Base-by-base conservation (phyloP, 2,113 vertebrate genomes). In the Myiozetetes cayanensis region DNA sequence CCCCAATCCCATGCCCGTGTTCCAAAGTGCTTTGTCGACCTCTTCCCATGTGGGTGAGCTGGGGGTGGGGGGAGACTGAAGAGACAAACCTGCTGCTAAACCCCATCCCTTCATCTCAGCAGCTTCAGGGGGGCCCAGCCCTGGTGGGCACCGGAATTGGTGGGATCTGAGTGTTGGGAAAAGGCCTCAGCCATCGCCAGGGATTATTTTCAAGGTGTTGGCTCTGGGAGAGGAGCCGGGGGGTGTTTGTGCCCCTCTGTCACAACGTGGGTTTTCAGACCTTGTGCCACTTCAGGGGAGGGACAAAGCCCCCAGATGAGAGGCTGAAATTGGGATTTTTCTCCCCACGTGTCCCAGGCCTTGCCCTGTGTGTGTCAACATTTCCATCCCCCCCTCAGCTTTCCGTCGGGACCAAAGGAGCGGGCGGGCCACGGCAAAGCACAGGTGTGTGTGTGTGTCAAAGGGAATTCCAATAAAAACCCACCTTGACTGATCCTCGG, bases 391-490 rank as follows among this genome's bases (percentile, higher is more conserved):
- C n/a, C 90, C 14, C 82, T 88, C 88, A 81, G 85, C 94, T 96
- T 96, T 81, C 95, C 75, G 87, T 87, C 86, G 5, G 95, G 96
- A 97, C 96, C 96, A 96, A 96, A 97, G 82, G 7, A 63, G 86
- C 6, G n/a, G 55, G 87, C 16, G 10, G 87, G 73, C 80, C 87
- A 90, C 7, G 78, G 76, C 85, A 37, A 95, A 78, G 59, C 93
- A 96, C 92, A 59, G 93, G 39, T 41, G 39, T 41, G 39, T 41
- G 55, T 83, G 85, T 95, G 71, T 92, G 96, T 90, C 78, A 96
- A 97, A 96, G 95, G 92, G 93, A 97, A 97, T 97, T 77, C 58
- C 90, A 97, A 96, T 96, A 90, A 97, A 97, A 82, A 91, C 17
- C 94, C 94, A 50, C 55, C 79, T 88, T 78, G 37, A 25, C 14